Conservation (phyloP, 2,113 vertebrate genomes). For the Oreotrochilus melanogaster region DNA sequence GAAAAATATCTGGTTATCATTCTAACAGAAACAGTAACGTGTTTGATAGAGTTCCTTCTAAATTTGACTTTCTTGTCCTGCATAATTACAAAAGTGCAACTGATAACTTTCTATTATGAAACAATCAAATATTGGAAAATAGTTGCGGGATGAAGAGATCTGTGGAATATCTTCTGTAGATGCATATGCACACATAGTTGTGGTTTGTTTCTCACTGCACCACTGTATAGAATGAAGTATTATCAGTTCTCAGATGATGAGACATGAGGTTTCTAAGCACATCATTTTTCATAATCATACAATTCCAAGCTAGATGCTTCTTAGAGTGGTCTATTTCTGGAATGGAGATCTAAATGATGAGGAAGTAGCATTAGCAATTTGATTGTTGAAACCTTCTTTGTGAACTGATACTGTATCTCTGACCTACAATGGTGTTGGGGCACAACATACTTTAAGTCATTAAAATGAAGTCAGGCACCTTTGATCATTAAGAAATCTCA, state of each 20-base stretch:
- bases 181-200: accelerated
- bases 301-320: background rate
- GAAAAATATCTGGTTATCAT: background rate
- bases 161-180: background rate
- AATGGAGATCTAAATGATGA: background rate
- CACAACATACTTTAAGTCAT: background rate
- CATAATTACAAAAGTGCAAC: background rate
- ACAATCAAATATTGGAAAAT: background rate
- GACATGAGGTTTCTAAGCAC: background rate
- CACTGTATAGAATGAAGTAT: background rate
- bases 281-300: background rate
- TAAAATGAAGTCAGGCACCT: background rate
- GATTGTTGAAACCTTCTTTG: background rate
- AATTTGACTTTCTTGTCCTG: background rate
- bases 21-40: background rate
- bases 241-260: background rate
- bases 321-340: background rate
- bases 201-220: background rate
- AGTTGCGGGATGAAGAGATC: background rate
- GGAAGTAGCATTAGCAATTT: background rate
- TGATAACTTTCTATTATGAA: background rate
- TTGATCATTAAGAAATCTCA: background rate
- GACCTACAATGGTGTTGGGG: background rate
- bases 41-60: background rate
- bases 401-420: background rate